Percentiles rank a stretch among this genome's conserved stretches.
Evolutionary conservation across 2,888 invertebrate species (phyloP).

Genomic region (Leptinotarsa peninsularis): DNA sequence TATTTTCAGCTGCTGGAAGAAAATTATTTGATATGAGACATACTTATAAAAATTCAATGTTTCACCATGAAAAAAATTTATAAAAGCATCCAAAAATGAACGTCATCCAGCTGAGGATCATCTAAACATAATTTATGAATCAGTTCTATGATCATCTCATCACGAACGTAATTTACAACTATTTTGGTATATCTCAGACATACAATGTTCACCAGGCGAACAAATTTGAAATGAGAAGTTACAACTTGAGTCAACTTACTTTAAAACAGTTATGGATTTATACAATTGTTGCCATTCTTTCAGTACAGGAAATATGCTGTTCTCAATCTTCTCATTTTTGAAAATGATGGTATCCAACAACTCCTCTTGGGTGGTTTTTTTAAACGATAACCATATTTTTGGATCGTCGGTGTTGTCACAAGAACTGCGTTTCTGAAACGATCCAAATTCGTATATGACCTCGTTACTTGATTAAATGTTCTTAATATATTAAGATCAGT

Average conservation of each 20-base stretch:
- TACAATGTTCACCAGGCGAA: too few species aligned
- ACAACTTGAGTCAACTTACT: not conserved
- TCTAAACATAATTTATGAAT: too few species aligned
- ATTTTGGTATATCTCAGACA: too few species aligned
- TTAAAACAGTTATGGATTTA: constrained; percentile 7
- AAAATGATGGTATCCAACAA: constrained; percentile 26
- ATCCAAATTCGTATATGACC: not conserved
- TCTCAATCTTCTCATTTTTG: constrained; percentile 29
- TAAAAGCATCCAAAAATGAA: too few species aligned
- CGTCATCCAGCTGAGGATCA: too few species aligned
- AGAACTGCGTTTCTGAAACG: constrained; percentile 5
- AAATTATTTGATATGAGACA: too few species aligned
- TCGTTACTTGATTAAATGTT: not conserved
- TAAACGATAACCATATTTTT: constrained; percentile 15
- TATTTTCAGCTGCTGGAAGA: too few species aligned
- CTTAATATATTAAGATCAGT: too few species aligned
- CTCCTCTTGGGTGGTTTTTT: not conserved
- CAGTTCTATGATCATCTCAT: too few species aligned
- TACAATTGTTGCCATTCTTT: constrained; percentile 18
- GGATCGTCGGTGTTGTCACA: constrained; percentile 4
- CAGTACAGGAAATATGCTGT: constrained; percentile 15
- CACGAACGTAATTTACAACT: too few species aligned
- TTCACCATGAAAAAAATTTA: too few species aligned
- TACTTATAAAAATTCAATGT: too few species aligned
- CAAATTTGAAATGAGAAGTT: not conserved